Base-by-base conservation (phyloP, 2,888 invertebrate genomes). In the Reticulitermes lucifugus region DNA sequence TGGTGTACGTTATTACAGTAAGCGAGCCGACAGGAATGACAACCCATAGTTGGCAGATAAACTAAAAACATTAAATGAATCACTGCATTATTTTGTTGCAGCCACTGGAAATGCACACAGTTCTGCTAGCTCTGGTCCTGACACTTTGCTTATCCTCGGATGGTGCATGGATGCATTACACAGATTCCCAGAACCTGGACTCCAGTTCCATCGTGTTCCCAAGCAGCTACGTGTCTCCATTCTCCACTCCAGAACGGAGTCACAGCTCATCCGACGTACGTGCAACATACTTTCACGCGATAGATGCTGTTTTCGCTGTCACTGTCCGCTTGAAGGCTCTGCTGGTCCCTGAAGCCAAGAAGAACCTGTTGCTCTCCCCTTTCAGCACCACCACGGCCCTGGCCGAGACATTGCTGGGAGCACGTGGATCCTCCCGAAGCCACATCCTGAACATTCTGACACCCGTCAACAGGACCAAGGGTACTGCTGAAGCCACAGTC, bases 321-420 rank as follows among this genome's bases (percentile, higher is more conserved):
- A 90, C 90, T 22, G 87, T 90, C 2, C 89, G 90, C 41, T 85
- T 90, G 14, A 89, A 90, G 86, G 89, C 89, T 0, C 87, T 90
- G 2, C 87, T 90, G 25, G 88, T 88, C n/a, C 87, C 88, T 3
- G 85, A 86, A 7, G 86, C 87, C 2, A 85, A 75, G 7, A 88
- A 88, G 41, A 91, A 91, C 86, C 90, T 91, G 86, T 86, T 91
- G 12, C 88, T 91, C 7, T 91, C 91, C 0, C 91, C 91, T 0
- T 84, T 91, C 29, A 91, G 91, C 85, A 89, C 90, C 22, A 89
- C 91, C 0, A 88, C 89, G 21, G 88, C 91, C 18, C 88, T 91
- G 29, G 90, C 89, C 0, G 89, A 91, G 87, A 87, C 91, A 79
- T 89, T 91, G 88, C 86, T 91, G 29, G 91, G 91, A 0, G 89